phyloP scores from a whole-genome alignment of 2,113 vertebrate species.

The Campylomormyrus numenius region DNA sequence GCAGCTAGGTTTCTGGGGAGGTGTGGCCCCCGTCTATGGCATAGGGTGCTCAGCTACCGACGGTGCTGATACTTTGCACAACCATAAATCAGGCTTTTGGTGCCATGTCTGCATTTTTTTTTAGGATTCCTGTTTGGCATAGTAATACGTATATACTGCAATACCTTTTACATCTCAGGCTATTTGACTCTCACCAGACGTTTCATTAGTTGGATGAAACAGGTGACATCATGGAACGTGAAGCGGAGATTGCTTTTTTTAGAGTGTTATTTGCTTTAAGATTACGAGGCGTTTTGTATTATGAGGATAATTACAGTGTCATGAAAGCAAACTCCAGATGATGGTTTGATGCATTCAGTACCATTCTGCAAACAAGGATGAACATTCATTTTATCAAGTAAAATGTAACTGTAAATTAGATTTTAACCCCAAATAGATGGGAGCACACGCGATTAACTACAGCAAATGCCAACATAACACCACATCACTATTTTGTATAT shows the following conservation, averaged over 20 bases:
- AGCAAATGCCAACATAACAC: background rate
- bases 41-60: background rate
- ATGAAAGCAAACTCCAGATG: background rate
- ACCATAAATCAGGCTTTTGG: background rate
- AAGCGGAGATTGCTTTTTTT: background rate
- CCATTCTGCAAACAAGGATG: background rate
- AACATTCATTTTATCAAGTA: background rate
- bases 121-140: background rate
- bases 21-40: background rate
- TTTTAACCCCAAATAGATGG: background rate
- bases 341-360: background rate
- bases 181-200: background rate
- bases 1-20: background rate
- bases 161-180: background rate
- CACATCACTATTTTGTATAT: background rate
- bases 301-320: conserved; percentile 4
- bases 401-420: background rate
- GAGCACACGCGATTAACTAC: background rate
- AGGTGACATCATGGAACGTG: background rate
- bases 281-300: background rate
- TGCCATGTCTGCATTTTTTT: background rate
- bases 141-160: background rate
- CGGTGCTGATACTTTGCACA: background rate
- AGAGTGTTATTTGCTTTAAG: background rate
- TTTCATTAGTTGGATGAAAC: background rate